Evolutionary conservation across 2,797 vertebrate genomes (phyloP).

Genomic region (Liparis tanakae): DNA sequence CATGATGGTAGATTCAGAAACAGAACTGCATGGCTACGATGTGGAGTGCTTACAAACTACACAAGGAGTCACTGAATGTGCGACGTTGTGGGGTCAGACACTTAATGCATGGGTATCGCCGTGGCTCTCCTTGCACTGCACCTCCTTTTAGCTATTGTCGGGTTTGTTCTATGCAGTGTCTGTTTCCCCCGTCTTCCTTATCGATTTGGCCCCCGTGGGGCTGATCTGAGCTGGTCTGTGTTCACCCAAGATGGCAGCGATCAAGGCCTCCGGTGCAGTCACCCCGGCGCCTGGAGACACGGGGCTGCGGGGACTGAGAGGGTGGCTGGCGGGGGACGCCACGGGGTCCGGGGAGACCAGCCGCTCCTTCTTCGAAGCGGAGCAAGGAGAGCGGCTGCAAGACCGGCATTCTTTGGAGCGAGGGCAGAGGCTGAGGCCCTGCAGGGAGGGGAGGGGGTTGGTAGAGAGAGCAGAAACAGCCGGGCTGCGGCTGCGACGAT

Average conservation of each 20-base stretch:
- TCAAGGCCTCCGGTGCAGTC: conserved; percentile 81
- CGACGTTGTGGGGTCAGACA: conserved; percentile 47
- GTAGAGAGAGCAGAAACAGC: conserved; percentile 83
- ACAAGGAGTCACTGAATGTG: conserved; percentile 51
- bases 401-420: conserved; percentile 84
- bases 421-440: conserved; percentile 86
- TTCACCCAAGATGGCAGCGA: conserved; percentile 84
- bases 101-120: conserved; percentile 33
- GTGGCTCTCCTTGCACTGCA: neutral
- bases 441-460: conserved; percentile 83
- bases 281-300: conserved; percentile 76
- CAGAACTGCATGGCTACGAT: conserved; percentile 59
- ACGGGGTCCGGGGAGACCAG: conserved; percentile 77
- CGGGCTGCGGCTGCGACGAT: conserved; percentile 82
- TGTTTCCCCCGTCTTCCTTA: conserved; percentile 63
- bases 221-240: conserved; percentile 76
- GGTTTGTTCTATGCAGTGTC: conserved; percentile 43
- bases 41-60: conserved; percentile 72
- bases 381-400: conserved; percentile 86
- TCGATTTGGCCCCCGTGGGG: conserved; percentile 66
- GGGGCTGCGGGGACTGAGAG: conserved; percentile 78
- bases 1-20: conserved; percentile 57
- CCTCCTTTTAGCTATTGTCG: conserved; percentile 28
- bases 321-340: conserved; percentile 72
- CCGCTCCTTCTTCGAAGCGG: conserved; percentile 78